phyloP scores from a whole-genome alignment of 2,888 invertebrate genomes.

The Germaria angustata region DNA sequence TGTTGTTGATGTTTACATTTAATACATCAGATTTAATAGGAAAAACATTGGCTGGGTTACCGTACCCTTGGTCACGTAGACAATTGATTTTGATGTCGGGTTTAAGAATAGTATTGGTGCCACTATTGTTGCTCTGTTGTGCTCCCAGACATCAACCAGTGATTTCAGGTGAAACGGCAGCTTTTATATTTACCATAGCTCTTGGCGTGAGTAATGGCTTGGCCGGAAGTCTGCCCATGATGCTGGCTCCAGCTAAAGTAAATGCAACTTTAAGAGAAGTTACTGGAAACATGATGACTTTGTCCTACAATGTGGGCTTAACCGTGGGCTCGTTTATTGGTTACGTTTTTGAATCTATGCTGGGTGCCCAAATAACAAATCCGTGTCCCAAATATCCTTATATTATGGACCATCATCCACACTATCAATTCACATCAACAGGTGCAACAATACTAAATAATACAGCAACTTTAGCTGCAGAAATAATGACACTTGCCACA shows the following conservation, averaged over 20 bases:
- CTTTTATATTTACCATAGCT: conserved; percentile 84
- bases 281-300: conserved; percentile 96
- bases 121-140: conserved; percentile 90
- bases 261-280: conserved; percentile 92
- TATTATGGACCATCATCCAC: conserved; percentile 72
- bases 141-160: conserved; percentile 88
- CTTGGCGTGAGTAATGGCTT: conserved; percentile 93
- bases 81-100: conserved; percentile 89
- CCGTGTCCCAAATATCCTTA: conserved; percentile 80
- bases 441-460: conserved; percentile 64
- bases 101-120: conserved; percentile 87
- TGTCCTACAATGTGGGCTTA: conserved; percentile 93
- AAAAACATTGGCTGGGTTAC: conserved; percentile 86
- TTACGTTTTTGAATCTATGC: conserved; percentile 86
- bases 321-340: conserved; percentile 91
- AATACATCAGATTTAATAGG: conserved; percentile 93
- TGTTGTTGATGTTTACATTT: conserved; percentile 93
- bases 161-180: conserved; percentile 85
- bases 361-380: conserved; percentile 81
- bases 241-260: conserved; percentile 92
- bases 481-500: conserved; percentile 53
- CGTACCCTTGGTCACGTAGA: conserved; percentile 90
- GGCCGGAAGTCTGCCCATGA: conserved; percentile 95
- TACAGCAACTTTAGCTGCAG: conserved; percentile 54
- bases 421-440: conserved; percentile 66